phyloP scores from a whole-genome alignment of 2,113 vertebrate genomes.

The Lepisosteus osseus region DNA sequence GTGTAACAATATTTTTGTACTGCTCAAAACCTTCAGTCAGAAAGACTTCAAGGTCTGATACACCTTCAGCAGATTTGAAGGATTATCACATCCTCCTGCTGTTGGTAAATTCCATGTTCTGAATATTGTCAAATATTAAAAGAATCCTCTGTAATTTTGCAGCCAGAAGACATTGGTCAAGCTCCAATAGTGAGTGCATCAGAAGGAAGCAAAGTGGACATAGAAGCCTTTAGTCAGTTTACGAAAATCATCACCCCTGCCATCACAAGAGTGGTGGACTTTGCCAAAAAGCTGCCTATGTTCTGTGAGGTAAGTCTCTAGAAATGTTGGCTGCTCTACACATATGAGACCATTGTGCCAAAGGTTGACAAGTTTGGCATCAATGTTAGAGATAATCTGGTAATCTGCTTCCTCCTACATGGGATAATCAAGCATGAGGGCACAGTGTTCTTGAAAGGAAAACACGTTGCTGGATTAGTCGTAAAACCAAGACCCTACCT shows the following conservation, averaged over 20 bases:
- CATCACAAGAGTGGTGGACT: slow-evolving; percentile 99
- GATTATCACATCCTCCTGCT: slow-evolving; percentile 15
- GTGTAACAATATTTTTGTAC: background rate
- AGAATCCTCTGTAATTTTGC: slow-evolving; percentile 33
- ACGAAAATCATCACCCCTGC: slow-evolving; percentile 99
- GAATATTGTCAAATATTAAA: background rate
- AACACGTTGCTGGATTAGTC: background rate
- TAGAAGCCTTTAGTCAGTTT: slow-evolving; percentile 99
- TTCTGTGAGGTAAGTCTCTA: slow-evolving; percentile 89
- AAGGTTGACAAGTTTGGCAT: background rate
- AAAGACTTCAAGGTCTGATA: too few species aligned
- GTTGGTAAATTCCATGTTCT: slow-evolving; percentile 4
- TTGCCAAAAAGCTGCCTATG: slow-evolving; percentile 99
- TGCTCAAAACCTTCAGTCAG: background rate
- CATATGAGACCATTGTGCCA: too few species aligned
- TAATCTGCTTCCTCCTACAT: background rate
- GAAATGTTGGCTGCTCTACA: too few species aligned
- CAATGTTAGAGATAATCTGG: background rate
- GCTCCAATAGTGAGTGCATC: slow-evolving; percentile 84
- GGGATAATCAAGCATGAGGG: background rate
- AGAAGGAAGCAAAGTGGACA: slow-evolving; percentile 95
- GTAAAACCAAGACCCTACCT: background rate
- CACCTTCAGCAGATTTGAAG: background rate
- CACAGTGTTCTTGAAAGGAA: background rate
- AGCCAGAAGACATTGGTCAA: slow-evolving; percentile 97